phyloP scores from a whole-genome alignment of 2,797 vertebrate genomes.

The Acrocephalus scirpaceus region DNA sequence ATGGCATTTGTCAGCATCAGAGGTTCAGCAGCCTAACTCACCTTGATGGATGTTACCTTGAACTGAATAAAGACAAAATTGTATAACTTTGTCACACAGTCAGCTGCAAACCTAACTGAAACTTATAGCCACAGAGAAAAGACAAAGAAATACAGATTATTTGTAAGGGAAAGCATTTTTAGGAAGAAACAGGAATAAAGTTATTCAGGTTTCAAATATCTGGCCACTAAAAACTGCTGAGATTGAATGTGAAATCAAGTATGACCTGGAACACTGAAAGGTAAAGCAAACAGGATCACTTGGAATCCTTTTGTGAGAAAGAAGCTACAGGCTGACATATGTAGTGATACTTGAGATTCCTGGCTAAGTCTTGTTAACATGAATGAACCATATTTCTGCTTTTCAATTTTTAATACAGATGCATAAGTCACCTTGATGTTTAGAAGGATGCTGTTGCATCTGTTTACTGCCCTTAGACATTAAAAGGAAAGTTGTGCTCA shows the following conservation, averaged over 20 bases:
- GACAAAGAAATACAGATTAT: background rate
- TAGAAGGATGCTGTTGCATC: background rate
- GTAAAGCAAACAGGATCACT: background rate
- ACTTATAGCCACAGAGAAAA: background rate
- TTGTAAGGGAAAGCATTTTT: background rate
- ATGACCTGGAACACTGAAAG: background rate
- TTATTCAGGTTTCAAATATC: background rate
- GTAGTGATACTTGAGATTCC: background rate
- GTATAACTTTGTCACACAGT: background rate
- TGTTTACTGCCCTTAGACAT: background rate
- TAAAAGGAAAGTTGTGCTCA: background rate
- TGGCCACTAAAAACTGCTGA: background rate
- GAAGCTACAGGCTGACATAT: background rate
- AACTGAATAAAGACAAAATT: background rate
- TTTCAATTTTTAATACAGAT: background rate
- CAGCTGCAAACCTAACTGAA: background rate
- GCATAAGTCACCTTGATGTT: background rate
- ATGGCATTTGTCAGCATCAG: background rate
- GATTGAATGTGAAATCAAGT: background rate
- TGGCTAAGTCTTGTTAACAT: background rate
- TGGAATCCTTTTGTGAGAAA: background rate
- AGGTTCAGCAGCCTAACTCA: background rate
- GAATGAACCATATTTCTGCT: background rate
- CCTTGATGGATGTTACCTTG: background rate
- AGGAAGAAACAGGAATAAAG: background rate